These are phyloP conservation scores for Drosophila fungiperda DNA, from an alignment of 2,888 invertebrate genomes.

Conservation along the genomic window DNA sequence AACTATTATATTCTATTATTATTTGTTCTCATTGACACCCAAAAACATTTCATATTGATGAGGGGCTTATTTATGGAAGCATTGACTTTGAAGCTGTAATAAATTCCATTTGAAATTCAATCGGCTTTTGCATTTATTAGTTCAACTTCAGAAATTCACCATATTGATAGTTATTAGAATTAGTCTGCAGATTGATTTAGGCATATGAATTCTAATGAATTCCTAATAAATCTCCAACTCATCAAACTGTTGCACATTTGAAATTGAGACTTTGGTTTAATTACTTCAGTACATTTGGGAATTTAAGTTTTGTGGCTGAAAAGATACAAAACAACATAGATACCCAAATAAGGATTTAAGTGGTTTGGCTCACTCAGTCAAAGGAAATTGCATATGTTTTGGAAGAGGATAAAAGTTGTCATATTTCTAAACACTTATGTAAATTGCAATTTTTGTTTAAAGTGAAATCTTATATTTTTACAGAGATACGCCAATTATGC, in stretches of 20 bases:
- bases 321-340: neutral
- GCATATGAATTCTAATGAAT: constrained; percentile 22
- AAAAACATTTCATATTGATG: neutral
- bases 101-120: constrained; percentile 33
- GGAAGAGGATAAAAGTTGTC: neutral
- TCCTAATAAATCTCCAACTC: neutral
- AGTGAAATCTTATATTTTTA: neutral
- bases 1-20: constrained; percentile 10
- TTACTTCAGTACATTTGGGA: neutral
- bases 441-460: neutral
- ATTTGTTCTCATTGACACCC: constrained; percentile 45
- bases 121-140: constrained; percentile 18
- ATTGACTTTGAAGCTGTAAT: constrained; percentile 1
- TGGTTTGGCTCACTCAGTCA: neutral
- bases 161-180: constrained; percentile 16
- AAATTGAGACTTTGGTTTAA: neutral
- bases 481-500: neutral
- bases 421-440: neutral
- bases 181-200: neutral
- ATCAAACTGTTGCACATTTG: neutral
- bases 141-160: neutral
- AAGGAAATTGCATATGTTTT: neutral
- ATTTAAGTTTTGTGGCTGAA: too few relatives aligned
- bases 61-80: too few relatives aligned
- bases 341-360: neutral